Evolutionary conservation across 2,113 vertebrate species (phyloP), one percentile per base, ranked within the genome.

Genomic region (Taurulus bubalis): DNA sequence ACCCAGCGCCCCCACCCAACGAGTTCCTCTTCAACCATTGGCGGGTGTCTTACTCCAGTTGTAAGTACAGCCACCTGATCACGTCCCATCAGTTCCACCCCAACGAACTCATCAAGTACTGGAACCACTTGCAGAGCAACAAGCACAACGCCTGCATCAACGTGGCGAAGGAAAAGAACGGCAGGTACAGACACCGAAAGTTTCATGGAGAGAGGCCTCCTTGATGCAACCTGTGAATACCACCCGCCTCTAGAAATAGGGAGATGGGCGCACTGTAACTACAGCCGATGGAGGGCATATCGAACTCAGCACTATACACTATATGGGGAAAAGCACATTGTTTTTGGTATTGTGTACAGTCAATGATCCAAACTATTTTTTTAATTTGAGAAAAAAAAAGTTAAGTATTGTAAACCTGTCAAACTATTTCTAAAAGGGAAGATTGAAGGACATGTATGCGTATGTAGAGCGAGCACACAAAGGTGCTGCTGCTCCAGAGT

Each of bases 11-110:
- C 34, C 98, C 98, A 3, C 98, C 98, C 90, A 99, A 98, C 1
- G 97, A 98, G 89, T 98, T 98, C 91, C 96, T 98, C 86, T 99
- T 99, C 94, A 99, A 99, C 94, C 97, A 99, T 83, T 98, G 97
- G 97, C 92, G 97, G 89, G 97, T 98, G 92, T 97, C 98, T 81
- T 99, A 99, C 86, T 98, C 98, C 87, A 99, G 97, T 93, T 99
- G 98, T 93, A 98, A 98, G 95, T 99, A 98, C 90, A 98, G 97
- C 91, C 97, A 98, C 95, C 95, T 99, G 82, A 98, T 99, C 95
- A 99, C 98, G 81, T 98, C 97, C 80, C 98, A 99, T 94, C 97
- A 98, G 95, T 98, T 99, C 94, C 96, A 97, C 40, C 97, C 97
- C 68, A 95, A 95, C 12, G 98, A 99, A 92, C 96, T 99, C 93